These are phyloP conservation scores for Perca fluviatilis DNA, from an alignment of 2,113 vertebrate species.

Conservation along the genomic window DNA sequence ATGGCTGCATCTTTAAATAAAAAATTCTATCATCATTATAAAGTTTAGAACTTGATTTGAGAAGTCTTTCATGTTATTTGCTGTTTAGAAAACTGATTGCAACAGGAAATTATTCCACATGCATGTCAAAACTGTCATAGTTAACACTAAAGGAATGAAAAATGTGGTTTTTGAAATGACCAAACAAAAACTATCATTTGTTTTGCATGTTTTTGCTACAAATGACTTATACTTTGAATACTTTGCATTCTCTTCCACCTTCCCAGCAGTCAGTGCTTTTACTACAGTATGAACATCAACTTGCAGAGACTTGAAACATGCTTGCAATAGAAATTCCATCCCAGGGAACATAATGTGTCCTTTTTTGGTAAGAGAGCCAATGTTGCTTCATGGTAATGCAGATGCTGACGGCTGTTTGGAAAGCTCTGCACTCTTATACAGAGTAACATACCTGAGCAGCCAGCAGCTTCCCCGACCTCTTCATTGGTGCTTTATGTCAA, in stretches of 20 bases:
- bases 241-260: neutral
- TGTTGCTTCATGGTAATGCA: neutral
- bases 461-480: neutral
- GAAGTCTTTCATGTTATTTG: neutral
- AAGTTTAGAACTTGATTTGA: neutral
- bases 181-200: neutral
- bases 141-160: neutral
- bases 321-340: conserved; percentile 8
- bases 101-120: neutral
- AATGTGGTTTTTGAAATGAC: neutral
- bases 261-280: neutral
- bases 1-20: neutral
- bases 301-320: conserved; percentile 16
- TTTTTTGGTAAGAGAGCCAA: neutral
- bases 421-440: neutral
- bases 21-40: neutral
- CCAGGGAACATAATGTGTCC: neutral
- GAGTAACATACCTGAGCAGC: neutral
- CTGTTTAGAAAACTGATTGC: neutral
- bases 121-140: neutral
- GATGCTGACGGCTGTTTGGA: neutral
- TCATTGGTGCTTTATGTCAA: too few relatives aligned
- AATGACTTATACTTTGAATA: too few relatives aligned
- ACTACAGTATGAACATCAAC: neutral
- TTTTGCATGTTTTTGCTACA: neutral